Evolutionary conservation across 2,797 vertebrate genomes (phyloP), one percentile per base, ranked within the genome.

Genomic region (Brachymystax lenok): DNA sequence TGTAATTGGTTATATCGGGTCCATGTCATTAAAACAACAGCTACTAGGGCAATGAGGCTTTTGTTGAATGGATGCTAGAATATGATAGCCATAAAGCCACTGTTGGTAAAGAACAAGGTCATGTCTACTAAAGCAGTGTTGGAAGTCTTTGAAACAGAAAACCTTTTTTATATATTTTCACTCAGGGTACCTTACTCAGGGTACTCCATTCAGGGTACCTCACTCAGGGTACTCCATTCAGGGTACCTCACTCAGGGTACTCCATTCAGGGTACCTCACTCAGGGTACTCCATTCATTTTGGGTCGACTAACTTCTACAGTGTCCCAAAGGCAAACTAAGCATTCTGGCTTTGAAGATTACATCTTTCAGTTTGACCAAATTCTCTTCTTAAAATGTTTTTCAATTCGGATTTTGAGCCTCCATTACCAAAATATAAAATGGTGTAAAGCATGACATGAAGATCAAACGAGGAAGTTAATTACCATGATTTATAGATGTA

Each of bases 21-120:
- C 84, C 80, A 67, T 78, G 79, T 85, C 83, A 84, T 88, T 90
- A 86, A 85, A 89, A 90, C 84, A 93, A 90, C 84, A 92, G 79
- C 87, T 67, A 81, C 66, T 35, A 56, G 71, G 56, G 40, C 71
- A 68, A 10, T 59, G 79, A 74, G 56, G 82, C 73, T 85, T 81
- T 74, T 72, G 69, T 61, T 85, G 56, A 74, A 80, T 77, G 82
- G 71, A 73, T 79, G 19, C 78, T 78, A 88, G 85, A 88, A 90
- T 73, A 73, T 73, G 81, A 88, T 89, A 87, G 77, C 84, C 78
- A 80, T 80, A 76, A 89, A 90, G 85, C 85, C 79, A 3, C 78
- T 69, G 87, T 79, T 81, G 86, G 87, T 87, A 87, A 89, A 89
- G 86, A 80, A 74, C 85, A 88, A 81, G 79, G 71, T 70, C 75